Evolutionary conservation across 2,113 vertebrate species (phyloP).

Genomic region (Syngnathus floridae): DNA sequence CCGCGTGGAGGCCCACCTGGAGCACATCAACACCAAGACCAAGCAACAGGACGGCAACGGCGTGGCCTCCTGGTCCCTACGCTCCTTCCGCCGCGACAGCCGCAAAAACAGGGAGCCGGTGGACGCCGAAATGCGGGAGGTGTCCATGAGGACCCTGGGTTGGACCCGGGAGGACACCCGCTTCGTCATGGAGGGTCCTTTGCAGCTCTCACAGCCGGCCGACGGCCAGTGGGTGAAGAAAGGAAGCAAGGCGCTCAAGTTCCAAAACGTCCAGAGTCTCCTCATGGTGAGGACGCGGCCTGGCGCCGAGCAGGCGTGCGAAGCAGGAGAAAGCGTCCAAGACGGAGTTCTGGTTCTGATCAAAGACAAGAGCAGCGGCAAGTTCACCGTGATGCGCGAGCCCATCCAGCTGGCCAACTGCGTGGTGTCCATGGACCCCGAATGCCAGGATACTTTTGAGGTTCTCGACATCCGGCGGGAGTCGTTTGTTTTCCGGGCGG

Average conservation of each 20-base stretch:
- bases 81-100: constrained; percentile 86
- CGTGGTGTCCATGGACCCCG: constrained; percentile 80
- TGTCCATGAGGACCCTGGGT: constrained; percentile 81
- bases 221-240: constrained; percentile 89
- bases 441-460: constrained; percentile 85
- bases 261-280: constrained; percentile 85
- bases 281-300: constrained; percentile 78
- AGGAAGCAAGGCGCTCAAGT: constrained; percentile 85
- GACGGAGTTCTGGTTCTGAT: constrained; percentile 83
- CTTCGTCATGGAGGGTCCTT: constrained; percentile 84
- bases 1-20: constrained; percentile 85
- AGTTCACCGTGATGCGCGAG: constrained; percentile 82
- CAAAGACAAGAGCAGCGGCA: constrained; percentile 86
- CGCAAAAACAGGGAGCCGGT: constrained; percentile 84
- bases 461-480: constrained; percentile 84
- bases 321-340: constrained; percentile 63
- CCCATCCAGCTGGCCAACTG: constrained; percentile 84
- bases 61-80: constrained; percentile 78
- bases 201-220: constrained; percentile 82
- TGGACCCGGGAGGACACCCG: constrained; percentile 82
- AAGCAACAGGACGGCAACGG: constrained; percentile 84
- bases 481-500: constrained; percentile 82
- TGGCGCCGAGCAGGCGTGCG: constrained; percentile 7
- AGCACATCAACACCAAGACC: constrained; percentile 93
- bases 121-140: constrained; percentile 85